A percentile compares a stretch with the other conserved stretches of the same genome.
Conservation (phyloP, 2,797 vertebrate genomes). For the Galago senegalensis region DNA sequence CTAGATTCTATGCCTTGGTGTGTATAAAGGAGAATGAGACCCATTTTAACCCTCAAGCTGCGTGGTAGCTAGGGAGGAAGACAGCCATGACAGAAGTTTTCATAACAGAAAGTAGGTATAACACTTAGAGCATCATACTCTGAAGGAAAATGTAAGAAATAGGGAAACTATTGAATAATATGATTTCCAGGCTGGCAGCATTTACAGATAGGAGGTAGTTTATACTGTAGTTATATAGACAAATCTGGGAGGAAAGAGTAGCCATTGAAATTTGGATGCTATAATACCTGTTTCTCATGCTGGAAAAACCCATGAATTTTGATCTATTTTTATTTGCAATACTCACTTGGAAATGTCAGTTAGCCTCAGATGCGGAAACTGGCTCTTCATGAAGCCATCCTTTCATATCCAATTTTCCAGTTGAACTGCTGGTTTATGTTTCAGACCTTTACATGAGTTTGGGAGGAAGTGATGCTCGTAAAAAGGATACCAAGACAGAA, state of each 20-base stretch:
- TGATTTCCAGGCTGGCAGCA: neutral
- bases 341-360: constrained; percentile 27
- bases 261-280: neutral
- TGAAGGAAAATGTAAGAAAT: neutral
- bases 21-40: neutral
- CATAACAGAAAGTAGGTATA: neutral
- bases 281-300: neutral
- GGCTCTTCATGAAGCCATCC: neutral
- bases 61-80: neutral
- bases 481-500: constrained; percentile 13
- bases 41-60: neutral
- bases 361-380: constrained; percentile 3
- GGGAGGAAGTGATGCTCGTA: neutral
- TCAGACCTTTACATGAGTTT: constrained; percentile 8
- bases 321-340: constrained; percentile 35
- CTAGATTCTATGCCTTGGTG: neutral
- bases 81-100: neutral
- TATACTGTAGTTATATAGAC: neutral
- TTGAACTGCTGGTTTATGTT: constrained; percentile 45
- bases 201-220: neutral
- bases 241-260: neutral
- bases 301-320: neutral
- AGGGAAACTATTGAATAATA: neutral
- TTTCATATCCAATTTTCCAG: constrained; percentile 63
- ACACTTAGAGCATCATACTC: neutral